These are phyloP conservation scores for Hippocampus mohnikei DNA, from an alignment of 2,113 vertebrate genomes.

Conservation along the genomic window DNA sequence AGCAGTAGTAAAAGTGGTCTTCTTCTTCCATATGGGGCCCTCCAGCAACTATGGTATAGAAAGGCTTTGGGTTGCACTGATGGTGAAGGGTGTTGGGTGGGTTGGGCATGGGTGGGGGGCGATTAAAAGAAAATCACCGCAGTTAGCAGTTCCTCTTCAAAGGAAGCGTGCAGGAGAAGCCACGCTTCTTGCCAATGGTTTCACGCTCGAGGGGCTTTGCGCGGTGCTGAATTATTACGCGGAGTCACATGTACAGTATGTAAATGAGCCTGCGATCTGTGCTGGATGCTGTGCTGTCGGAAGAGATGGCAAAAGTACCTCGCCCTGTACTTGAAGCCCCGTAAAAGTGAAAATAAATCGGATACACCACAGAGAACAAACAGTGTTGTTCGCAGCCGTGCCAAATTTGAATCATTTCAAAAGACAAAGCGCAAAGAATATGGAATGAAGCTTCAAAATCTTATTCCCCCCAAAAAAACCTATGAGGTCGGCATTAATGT, in stretches of 20 bases:
- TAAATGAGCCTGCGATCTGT: constrained; percentile 40
- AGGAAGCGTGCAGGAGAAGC: constrained; percentile 40
- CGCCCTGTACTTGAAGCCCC: constrained; percentile 6
- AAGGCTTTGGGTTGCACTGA: constrained; percentile 55
- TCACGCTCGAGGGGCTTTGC: constrained; percentile 54
- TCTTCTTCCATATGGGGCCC: constrained; percentile 40
- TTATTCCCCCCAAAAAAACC: too few species aligned
- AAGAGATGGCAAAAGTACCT: not conserved
- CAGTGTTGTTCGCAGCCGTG: too few species aligned
- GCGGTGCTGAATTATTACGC: constrained; percentile 62
- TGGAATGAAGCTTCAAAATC: too few species aligned
- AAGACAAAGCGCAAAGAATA: too few species aligned
- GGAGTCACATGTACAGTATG: constrained; percentile 47
- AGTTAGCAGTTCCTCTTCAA: constrained; percentile 61
- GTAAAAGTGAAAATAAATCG: too few species aligned
- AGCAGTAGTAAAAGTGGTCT: constrained; percentile 23
- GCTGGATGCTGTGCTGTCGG: constrained; percentile 19
- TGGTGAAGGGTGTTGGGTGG: constrained; percentile 39
- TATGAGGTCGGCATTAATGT: too few species aligned
- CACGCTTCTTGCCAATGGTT: constrained; percentile 54
- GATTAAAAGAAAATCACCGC: constrained; percentile 62
- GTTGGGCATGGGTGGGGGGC: constrained; percentile 36
- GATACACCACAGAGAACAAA: too few species aligned
- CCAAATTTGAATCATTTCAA: too few species aligned
- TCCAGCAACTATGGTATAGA: constrained; percentile 48